These are phyloP conservation scores for Spinus olivaceus DNA, from an alignment of 2,797 vertebrate species.

Conservation along the genomic window DNA sequence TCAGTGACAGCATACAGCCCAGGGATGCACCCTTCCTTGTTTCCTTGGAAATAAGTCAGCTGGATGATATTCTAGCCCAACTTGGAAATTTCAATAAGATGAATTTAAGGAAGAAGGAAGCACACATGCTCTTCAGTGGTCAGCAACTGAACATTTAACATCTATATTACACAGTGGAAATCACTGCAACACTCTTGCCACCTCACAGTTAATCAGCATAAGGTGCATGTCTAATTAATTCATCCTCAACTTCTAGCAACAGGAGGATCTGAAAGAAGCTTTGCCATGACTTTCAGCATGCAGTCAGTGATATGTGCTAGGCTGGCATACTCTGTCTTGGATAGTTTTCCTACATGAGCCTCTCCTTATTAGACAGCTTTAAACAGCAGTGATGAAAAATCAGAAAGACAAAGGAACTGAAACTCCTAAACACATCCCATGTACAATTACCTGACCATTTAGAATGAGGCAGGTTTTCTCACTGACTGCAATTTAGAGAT, in stretches of 20 bases:
- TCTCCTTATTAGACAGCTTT: neutral
- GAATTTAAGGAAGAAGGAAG: neutral
- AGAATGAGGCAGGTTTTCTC: neutral
- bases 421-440: neutral
- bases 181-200: neutral
- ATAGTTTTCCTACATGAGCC: neutral
- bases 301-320: neutral
- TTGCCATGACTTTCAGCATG: neutral
- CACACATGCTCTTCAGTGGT: neutral
- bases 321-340: neutral
- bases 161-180: neutral
- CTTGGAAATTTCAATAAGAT: neutral
- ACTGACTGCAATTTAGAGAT: neutral
- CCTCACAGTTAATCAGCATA: constrained; percentile 11
- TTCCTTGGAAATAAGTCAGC: neutral
- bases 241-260: neutral
- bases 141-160: neutral
- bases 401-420: neutral
- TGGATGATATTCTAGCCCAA: neutral
- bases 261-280: neutral
- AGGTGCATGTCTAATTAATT: constrained; percentile 16
- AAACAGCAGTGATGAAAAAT: neutral
- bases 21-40: neutral
- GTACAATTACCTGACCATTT: neutral
- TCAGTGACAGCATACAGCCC: fast-evolving